Percentiles rank a stretch among this genome's conserved stretches.
These are phyloP conservation scores for Chauna torquata DNA, from an alignment of 2,113 vertebrate species.

Conservation along the genomic window DNA sequence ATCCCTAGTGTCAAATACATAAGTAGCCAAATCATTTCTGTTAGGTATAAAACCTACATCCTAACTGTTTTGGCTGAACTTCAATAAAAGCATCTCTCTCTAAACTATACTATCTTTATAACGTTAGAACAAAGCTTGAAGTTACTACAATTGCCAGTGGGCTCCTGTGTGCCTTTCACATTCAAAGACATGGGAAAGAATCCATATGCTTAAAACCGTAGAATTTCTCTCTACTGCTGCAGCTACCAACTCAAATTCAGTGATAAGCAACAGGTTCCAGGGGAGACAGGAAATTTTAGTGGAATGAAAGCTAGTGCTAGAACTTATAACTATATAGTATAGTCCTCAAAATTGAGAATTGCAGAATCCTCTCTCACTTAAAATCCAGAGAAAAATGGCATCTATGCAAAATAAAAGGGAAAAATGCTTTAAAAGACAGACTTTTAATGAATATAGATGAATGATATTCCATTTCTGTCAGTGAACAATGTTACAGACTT, in stretches of 20 bases:
- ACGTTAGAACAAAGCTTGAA: background rate
- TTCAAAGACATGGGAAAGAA: background rate
- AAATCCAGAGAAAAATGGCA: background rate
- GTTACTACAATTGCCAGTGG: background rate
- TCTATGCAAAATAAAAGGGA: background rate
- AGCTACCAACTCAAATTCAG: background rate
- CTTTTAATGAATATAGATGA: background rate
- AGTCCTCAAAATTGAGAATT: background rate
- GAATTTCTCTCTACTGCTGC: background rate
- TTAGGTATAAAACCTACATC: background rate
- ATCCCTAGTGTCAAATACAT: background rate
- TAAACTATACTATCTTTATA: background rate
- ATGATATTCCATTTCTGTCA: background rate
- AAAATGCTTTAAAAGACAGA: background rate
- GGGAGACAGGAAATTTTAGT: background rate
- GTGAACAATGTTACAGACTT: background rate
- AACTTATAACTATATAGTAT: background rate
- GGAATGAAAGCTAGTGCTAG: background rate
- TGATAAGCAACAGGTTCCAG: background rate
- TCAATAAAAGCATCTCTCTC: background rate
- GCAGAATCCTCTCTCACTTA: background rate
- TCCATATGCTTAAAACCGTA: background rate
- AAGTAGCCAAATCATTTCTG: background rate
- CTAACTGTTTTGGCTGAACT: background rate
- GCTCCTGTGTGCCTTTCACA: background rate